These are phyloP conservation scores for Harpagoxenus sublaevis DNA, from an alignment of 2,888 invertebrate genomes.

Conservation along the genomic window DNA sequence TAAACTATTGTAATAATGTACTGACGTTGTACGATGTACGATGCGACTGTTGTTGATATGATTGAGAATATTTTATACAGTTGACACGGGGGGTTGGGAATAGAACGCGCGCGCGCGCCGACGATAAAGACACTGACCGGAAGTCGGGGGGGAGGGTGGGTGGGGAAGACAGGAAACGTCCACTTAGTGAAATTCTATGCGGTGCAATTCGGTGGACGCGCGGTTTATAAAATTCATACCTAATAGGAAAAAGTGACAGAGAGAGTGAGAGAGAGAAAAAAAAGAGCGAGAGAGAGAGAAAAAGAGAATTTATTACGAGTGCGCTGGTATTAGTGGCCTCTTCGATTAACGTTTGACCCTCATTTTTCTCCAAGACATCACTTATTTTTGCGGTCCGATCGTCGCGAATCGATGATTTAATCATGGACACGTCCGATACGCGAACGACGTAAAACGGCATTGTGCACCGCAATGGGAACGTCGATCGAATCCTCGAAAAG, in stretches of 20 bases:
- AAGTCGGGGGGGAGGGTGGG: constrained; percentile 43
- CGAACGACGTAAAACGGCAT: constrained; percentile 4
- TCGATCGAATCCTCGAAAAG: background rate
- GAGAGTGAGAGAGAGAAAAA: constrained; percentile 16
- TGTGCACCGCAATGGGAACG: background rate
- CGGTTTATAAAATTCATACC: constrained; percentile 30
- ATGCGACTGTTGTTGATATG: constrained; percentile 86
- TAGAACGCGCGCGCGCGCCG: constrained; percentile 70
- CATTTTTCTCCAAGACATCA: constrained; percentile 33
- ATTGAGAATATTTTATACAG: constrained; percentile 86
- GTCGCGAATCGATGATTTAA: constrained; percentile 42
- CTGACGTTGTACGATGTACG: constrained; percentile 85
- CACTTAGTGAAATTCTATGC: constrained; percentile 64
- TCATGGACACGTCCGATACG: constrained; percentile 15
- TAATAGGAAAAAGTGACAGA: constrained; percentile 46
- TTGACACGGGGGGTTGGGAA: constrained; percentile 78
- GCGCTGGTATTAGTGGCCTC: constrained; percentile 73
- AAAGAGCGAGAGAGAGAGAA: background rate
- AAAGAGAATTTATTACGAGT: constrained; percentile 73
- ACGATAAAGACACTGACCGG: constrained; percentile 63
- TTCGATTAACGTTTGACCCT: constrained; percentile 40
- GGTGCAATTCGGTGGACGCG: constrained; percentile 43
- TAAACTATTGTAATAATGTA: constrained; percentile 85
- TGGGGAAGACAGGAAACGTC: constrained; percentile 52
- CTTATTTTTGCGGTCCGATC: constrained; percentile 20